Conservation (phyloP, 2,797 vertebrate species). For the Rhadinocentrus ornatus region DNA sequence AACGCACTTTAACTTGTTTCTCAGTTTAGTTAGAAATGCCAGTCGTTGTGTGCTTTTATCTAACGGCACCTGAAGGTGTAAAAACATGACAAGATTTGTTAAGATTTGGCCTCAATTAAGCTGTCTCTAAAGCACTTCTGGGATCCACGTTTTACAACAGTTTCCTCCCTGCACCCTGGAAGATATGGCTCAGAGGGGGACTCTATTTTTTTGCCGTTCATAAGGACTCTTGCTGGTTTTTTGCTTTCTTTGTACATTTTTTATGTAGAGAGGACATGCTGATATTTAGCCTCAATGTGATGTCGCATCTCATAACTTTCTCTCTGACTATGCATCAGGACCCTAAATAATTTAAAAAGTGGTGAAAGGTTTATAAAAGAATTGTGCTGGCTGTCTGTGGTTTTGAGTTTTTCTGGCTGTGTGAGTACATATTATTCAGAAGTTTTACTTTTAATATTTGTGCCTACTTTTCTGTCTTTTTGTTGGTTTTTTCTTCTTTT, state of each 20-base stretch:
- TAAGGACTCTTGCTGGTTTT: conserved; percentile 17
- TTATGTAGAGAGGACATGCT: conserved; percentile 22
- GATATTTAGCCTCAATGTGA: conserved; percentile 19
- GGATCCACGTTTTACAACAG: conserved; percentile 35
- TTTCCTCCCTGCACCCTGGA: conserved; percentile 45
- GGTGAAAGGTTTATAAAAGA: conserved; percentile 11
- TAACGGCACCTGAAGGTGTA: conserved; percentile 69
- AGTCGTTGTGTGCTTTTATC: conserved; percentile 69
- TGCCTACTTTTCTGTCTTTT: conserved; percentile 3
- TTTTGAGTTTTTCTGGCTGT: neutral
- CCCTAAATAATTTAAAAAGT: conserved; percentile 2
- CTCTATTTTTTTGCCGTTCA: conserved; percentile 54
- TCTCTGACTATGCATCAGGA: conserved; percentile 12
- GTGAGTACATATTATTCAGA: conserved; percentile 3
- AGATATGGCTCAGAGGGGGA: conserved; percentile 38
- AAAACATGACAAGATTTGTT: conserved; percentile 71
- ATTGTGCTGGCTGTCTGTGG: neutral
- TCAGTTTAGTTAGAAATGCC: conserved; percentile 50
- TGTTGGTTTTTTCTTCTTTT: conserved; percentile 10
- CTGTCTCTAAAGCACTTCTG: conserved; percentile 44
- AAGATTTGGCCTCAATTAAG: conserved; percentile 72
- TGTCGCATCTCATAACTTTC: conserved; percentile 7
- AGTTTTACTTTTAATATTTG: conserved; percentile 10
- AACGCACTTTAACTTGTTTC: conserved; percentile 9
- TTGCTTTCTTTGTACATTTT: conserved; percentile 52